Base-by-base conservation (phyloP, 2,888 invertebrate species). In the Drosophila picticornis region DNA sequence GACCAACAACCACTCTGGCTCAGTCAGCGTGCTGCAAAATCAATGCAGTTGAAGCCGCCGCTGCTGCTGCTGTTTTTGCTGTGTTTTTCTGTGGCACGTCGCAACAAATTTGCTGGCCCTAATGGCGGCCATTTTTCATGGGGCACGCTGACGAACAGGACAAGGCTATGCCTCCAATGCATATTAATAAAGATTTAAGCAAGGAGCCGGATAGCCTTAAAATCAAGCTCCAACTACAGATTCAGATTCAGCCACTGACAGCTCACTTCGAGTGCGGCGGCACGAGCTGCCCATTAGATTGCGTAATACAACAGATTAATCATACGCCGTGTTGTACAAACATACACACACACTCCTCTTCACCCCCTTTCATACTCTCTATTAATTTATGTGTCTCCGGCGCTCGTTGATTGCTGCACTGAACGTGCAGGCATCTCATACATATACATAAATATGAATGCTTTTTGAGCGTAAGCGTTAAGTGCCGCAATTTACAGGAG, bases 141-240 rank as follows among this genome's bases (percentile, higher is more conserved):
- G 31, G 60, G 31, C 27, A 55, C 58, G 55, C 69, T 55, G 70
- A 56, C 56, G 77, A 64, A 56, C 58, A 32, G 59, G 40, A 64
- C 64, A 46, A 70, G 70, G 70, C 76, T 38, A 11, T 53, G 34
- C 77, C 70, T 61, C 59, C 77, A 66, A 64, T 83, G 83, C 88
- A 81, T 90, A 90, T 87, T 90, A 88, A 87, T 87, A 87, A 81
- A 90, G 88, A 85, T 90, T 87, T 79, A 74, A 77, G 75, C 72
- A 64, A 70, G 72, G 51, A 66, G 67, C 43, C 48, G 59, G 32
- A 13, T 34, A 9, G 58, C 72, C 74, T 67, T 69, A 48, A 86
- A 88, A 84, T 88, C 74, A 75, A 86, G 88, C 78, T 63, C n/a
- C 57, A 40, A 66, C 71, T 72, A 38, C 62, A 65, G 66, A 62